Evolutionary conservation across 2,113 vertebrate genomes (phyloP), one percentile per base, ranked within the genome.

Genomic region (Phodopus roborovskii): DNA sequence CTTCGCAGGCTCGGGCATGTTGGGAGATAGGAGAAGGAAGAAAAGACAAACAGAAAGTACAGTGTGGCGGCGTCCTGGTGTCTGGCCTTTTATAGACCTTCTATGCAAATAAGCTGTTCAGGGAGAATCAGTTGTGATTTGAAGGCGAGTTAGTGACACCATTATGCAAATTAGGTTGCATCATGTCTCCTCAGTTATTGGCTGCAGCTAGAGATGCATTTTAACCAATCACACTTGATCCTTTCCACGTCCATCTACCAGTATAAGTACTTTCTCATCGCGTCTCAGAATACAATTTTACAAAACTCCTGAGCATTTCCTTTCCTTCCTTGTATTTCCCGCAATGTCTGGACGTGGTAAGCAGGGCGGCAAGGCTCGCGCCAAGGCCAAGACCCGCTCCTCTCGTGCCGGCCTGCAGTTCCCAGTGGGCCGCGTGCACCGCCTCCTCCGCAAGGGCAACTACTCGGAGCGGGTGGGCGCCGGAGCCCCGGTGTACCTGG

Each of bases 201-300:
- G 95, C 9, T 70, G 3, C 1, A 8, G 12, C 0, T 1, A 5
- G 1, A 28, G 13, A 16, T 2, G 6, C 26, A 26, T 83, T 17
- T 30, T 11, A 90, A 8, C 96, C 94, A 97, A 96, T 96, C 30
- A 92, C 15, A 15, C 0, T 0, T 20, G 9, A 2, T 0, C 11
- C 24, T 64, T 95, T 82, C 28, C 84, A 86, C 92, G 92, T 26
- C 92, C 0, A 9, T 20, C 24, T 71, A 8, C 13, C 45, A 89
- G 66, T 96, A 96, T 96, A 96, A 95, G 50, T 36, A 77, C 24
- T 30, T 64, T 74, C 48, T 33, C 42, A 7, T 39, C 66, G 15
- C 68, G 24, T 0, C 0, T 15, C 15, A 1, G 17, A 1, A 6
- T 1, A 0, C 2, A 8, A 2, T 6, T 36, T 22, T 42, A 74